These are phyloP conservation scores for Rhodinocichla rosea DNA, from an alignment of 2,113 vertebrate species.

Conservation along the genomic window DNA sequence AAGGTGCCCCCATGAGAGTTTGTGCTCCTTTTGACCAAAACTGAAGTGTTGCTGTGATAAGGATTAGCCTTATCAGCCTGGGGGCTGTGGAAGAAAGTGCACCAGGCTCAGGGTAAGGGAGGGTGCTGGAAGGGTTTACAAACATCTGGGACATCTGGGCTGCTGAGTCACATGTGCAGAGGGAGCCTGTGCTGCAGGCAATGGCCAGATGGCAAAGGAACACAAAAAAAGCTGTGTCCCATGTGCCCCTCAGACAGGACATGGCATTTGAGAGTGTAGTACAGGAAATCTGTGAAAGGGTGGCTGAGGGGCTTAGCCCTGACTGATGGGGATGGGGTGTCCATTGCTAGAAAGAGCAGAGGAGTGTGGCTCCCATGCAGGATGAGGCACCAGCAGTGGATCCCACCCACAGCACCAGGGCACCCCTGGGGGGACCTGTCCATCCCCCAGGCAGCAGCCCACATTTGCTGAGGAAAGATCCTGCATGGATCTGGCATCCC, in stretches of 20 bases:
- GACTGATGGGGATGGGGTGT: neutral
- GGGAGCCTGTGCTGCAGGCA: neutral
- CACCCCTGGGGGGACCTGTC: too few species aligned
- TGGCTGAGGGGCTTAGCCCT: neutral
- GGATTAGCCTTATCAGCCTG: neutral
- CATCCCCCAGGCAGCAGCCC: neutral
- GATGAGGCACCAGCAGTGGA: neutral
- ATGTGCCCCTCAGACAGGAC: neutral
- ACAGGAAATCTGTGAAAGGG: neutral
- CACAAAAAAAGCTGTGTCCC: neutral
- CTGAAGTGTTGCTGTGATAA: neutral
- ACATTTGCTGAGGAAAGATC: neutral
- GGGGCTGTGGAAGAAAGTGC: neutral
- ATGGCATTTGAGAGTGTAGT: neutral
- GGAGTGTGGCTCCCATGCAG: neutral
- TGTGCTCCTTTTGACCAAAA: neutral
- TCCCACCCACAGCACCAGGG: fast-evolving
- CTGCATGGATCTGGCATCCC: neutral
- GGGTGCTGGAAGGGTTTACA: neutral
- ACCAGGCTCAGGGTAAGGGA: neutral
- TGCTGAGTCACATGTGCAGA: neutral
- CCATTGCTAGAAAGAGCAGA: neutral
- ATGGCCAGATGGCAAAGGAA: neutral
- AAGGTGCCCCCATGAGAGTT: neutral
- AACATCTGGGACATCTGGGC: neutral